A percentile compares a stretch with the other conserved stretches of the same genome.
Evolutionary conservation across 2,113 vertebrate genomes (phyloP).

Genomic region (Chitala chitala): DNA sequence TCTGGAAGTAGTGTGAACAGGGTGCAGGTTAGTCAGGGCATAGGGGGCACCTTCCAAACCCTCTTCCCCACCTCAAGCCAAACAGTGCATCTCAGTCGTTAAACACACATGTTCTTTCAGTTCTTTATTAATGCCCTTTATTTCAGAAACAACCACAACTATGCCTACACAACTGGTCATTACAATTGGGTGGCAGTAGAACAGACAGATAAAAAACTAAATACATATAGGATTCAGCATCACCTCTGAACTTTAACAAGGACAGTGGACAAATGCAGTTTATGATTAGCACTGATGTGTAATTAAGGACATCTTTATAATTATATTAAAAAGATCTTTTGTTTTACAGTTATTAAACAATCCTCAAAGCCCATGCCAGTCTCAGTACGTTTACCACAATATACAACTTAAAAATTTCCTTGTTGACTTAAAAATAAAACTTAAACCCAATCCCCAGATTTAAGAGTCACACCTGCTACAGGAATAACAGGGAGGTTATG

Average conservation of each 20-base stretch:
- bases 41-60: too few species aligned
- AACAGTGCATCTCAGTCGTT: neutral
- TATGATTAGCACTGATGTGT: slow-evolving; percentile 20
- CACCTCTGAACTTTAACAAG: slow-evolving; percentile 15
- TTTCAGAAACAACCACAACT: slow-evolving; percentile 23
- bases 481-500: neutral
- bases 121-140: slow-evolving; percentile 12
- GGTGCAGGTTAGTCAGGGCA: too few species aligned
- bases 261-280: slow-evolving; percentile 5
- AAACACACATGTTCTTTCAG: neutral
- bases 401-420: slow-evolving; percentile 8
- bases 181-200: slow-evolving; percentile 1
- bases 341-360: slow-evolving; percentile 14
- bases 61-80: neutral
- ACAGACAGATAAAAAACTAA: slow-evolving; percentile 4
- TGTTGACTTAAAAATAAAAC: neutral
- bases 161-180: slow-evolving; percentile 12
- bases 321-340: slow-evolving; percentile 3
- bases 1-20: too few species aligned
- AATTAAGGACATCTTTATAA: neutral
- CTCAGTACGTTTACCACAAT: slow-evolving; percentile 9
- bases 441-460: too few species aligned
- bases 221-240: slow-evolving; percentile 2
- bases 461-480: too few species aligned
- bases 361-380: neutral